phyloP scores from a whole-genome alignment of 2,888 invertebrate genomes.

The Galerucella calmariensis region DNA sequence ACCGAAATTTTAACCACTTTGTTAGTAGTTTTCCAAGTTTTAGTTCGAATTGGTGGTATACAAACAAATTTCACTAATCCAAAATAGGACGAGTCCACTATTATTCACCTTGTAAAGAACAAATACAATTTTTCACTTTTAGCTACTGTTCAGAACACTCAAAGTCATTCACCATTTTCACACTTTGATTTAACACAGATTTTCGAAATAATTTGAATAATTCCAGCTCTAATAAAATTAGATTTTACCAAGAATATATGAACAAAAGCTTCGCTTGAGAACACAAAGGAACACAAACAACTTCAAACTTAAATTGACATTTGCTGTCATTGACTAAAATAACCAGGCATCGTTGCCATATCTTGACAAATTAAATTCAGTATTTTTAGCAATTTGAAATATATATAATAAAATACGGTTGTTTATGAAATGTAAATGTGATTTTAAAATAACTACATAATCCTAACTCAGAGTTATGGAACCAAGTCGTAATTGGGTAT shows the following conservation, averaged over 20 bases:
- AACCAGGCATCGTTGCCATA: constrained; percentile 2
- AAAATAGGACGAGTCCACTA: constrained; percentile 63
- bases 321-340: constrained; percentile 24
- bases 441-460: background rate
- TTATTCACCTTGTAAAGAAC: constrained; percentile 35
- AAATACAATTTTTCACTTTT: constrained; percentile 31
- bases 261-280: constrained; percentile 17
- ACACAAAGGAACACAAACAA: constrained; percentile 32
- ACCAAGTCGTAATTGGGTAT: background rate
- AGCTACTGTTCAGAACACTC: constrained; percentile 57
- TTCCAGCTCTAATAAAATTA: background rate
- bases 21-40: constrained; percentile 19
- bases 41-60: constrained; percentile 21
- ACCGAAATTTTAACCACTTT: constrained; percentile 16
- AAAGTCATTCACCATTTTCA: constrained; percentile 56
- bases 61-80: constrained; percentile 24
- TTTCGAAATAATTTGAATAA: background rate
- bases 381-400: background rate
- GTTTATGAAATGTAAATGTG: background rate
- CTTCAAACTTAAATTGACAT: constrained; percentile 27
- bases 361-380: background rate
- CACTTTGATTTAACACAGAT: constrained; percentile 11
- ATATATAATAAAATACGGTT: background rate
- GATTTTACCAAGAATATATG: background rate
- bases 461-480: background rate